A percentile compares a stretch with the other conserved stretches of the same genome.
These are phyloP conservation scores for Aspidoscelis tigris DNA, from an alignment of 2,113 vertebrate species.

Conservation along the genomic window DNA sequence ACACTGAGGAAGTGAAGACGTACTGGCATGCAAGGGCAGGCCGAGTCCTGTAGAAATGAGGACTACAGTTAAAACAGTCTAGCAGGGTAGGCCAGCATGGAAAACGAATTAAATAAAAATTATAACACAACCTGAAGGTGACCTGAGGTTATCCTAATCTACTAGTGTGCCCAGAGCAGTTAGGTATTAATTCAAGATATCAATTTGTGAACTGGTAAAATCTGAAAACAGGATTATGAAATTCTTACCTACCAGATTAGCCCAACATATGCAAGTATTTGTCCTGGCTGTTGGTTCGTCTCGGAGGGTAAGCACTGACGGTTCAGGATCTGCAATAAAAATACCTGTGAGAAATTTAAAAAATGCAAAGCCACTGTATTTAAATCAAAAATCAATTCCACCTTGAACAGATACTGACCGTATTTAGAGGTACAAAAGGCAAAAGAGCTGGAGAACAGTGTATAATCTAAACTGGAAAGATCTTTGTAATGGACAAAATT, in stretches of 20 bases:
- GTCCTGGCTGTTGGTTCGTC: slow-evolving; percentile 62
- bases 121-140: no score
- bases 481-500: not conserved
- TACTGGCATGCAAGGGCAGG: no score
- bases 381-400: slow-evolving; percentile 8
- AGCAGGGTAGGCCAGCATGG: no score
- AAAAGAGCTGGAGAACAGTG: not conserved
- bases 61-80: no score
- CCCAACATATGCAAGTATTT: slow-evolving; percentile 50
- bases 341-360: slow-evolving; percentile 69
- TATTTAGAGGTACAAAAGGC: not conserved
- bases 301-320: slow-evolving; percentile 49
- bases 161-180: no score
- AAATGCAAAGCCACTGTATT: slow-evolving; percentile 33
- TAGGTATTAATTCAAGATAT: not conserved
- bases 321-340: slow-evolving; percentile 73
- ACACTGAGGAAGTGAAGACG: no score
- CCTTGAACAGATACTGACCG: not conserved
- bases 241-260: slow-evolving; percentile 79
- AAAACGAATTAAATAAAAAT: no score
- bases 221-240: not conserved
- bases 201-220: slow-evolving; percentile 36
- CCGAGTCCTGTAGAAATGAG: no score
- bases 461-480: slow-evolving; percentile 13
- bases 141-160: no score